Evolutionary conservation across 2,113 vertebrate genomes (phyloP).

Genomic region (Mungos mungo): DNA sequence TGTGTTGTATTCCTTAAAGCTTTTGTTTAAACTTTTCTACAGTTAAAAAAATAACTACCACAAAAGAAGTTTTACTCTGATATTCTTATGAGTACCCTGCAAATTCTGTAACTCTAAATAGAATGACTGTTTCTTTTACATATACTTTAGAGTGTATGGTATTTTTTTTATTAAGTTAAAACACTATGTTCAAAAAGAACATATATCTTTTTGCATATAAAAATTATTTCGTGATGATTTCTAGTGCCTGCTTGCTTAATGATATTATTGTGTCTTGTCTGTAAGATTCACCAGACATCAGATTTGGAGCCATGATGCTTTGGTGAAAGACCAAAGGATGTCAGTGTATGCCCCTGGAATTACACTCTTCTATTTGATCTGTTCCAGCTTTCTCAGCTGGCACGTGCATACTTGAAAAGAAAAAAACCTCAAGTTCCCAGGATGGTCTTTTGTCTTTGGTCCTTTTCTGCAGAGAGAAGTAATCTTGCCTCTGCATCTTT

Average conservation of each 20-base stretch:
- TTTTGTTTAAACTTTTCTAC: not conserved
- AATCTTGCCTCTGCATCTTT: slow-evolving; percentile 36
- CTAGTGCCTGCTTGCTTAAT: not conserved
- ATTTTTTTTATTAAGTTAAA: slow-evolving; percentile 33
- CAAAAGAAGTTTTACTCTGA: slow-evolving; percentile 13
- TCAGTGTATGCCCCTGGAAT: not conserved
- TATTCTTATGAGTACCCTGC: not conserved
- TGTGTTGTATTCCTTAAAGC: not conserved
- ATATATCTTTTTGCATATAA: not conserved
- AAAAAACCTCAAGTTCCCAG: not conserved
- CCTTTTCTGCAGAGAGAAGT: slow-evolving; percentile 1
- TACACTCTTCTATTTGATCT: not conserved
- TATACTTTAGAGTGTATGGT: not conserved
- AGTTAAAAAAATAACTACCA: not conserved
- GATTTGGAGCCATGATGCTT: not conserved
- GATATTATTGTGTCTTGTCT: not conserved
- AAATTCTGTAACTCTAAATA: slow-evolving; percentile 32
- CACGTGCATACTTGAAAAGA: slow-evolving; percentile 48
- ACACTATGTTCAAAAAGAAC: slow-evolving; percentile 22
- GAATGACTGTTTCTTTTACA: not conserved
- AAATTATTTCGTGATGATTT: slow-evolving; percentile 38
- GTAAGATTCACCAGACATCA: not conserved
- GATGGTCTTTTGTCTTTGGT: slow-evolving; percentile 49
- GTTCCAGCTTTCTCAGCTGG: slow-evolving; percentile 51
- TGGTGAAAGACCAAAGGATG: not conserved